Evolutionary conservation across 2,113 vertebrate species (phyloP).

Genomic region (Tinamus guttatus): DNA sequence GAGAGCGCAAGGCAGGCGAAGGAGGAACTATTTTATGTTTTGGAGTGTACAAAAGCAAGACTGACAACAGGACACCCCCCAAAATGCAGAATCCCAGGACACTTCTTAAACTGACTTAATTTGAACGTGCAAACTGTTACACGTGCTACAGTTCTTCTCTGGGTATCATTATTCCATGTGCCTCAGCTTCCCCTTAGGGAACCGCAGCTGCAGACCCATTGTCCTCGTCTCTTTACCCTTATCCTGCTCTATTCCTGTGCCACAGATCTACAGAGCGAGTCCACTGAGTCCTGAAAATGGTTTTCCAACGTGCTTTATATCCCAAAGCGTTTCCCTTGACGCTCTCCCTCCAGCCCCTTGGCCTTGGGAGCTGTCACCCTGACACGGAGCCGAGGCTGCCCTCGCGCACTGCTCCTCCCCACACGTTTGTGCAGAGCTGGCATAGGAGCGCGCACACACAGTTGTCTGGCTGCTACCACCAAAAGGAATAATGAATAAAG

Average conservation of each 20-base stretch:
- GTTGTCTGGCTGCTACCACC: not conserved
- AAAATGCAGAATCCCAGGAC: not conserved
- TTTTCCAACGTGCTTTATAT: not conserved
- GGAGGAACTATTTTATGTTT: not conserved
- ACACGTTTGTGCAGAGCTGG: not conserved
- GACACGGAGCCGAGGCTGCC: not conserved
- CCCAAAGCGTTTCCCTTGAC: not conserved
- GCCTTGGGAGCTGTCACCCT: not conserved
- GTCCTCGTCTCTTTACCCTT: not conserved
- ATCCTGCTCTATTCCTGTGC: not conserved
- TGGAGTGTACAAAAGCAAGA: not conserved
- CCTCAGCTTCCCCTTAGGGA: accelerated
- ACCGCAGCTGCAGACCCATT: not conserved
- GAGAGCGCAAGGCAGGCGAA: not conserved
- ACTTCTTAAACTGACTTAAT: not conserved
- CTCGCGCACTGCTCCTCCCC: not conserved
- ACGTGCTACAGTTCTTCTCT: not conserved
- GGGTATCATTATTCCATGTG: not conserved
- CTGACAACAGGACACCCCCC: not conserved
- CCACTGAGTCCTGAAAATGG: not conserved
- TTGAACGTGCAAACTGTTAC: not conserved
- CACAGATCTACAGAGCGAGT: not conserved
- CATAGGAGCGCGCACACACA: not conserved
- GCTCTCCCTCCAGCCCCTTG: too few species aligned
- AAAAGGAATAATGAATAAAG: not conserved